These are phyloP conservation scores for Ichneumon xanthorius DNA, from an alignment of 2,888 invertebrate genomes.

Conservation along the genomic window DNA sequence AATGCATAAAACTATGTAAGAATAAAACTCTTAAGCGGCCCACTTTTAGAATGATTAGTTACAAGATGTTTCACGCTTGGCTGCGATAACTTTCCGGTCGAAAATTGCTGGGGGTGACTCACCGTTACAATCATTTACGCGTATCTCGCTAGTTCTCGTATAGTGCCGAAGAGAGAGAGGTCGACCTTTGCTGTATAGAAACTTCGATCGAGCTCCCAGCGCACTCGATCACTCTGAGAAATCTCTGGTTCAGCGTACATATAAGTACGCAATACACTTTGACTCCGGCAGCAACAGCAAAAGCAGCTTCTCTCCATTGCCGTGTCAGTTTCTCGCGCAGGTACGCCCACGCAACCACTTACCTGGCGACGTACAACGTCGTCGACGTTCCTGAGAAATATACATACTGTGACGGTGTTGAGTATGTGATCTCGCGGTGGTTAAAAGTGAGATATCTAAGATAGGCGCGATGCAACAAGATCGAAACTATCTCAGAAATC, in stretches of 20 bases:
- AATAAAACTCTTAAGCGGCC: not conserved
- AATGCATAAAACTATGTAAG: not conserved
- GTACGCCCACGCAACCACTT: slow-evolving; percentile 66
- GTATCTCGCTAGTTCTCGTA: not conserved
- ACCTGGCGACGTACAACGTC: slow-evolving; percentile 61
- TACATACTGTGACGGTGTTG: slow-evolving; percentile 35
- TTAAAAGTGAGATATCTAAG: slow-evolving; percentile 75
- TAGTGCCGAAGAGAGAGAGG: slow-evolving; percentile 13
- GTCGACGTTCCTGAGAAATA: slow-evolving; percentile 54
- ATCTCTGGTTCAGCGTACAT: slow-evolving; percentile 14
- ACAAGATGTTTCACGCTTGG: slow-evolving; percentile 36
- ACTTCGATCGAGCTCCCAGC: slow-evolving; percentile 32
- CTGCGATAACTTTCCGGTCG: slow-evolving; percentile 23
- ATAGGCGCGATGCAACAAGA: slow-evolving; percentile 69
- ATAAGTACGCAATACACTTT: slow-evolving; percentile 3
- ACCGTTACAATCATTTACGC: slow-evolving; percentile 48
- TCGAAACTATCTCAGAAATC: slow-evolving; percentile 60
- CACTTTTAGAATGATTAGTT: slow-evolving; percentile 31
- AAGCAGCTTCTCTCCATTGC: slow-evolving; percentile 44
- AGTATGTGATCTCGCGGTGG: slow-evolving; percentile 26
- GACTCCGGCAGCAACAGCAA: slow-evolving; percentile 32
- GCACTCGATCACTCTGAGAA: slow-evolving; percentile 50
- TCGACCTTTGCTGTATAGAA: slow-evolving; percentile 46
- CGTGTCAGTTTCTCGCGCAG: slow-evolving; percentile 65
- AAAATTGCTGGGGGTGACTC: slow-evolving; percentile 34